A percentile compares a stretch with the other conserved stretches of the same genome.
Conservation (phyloP, 2,113 vertebrate species). For the Leucoraja erinaceus region DNA sequence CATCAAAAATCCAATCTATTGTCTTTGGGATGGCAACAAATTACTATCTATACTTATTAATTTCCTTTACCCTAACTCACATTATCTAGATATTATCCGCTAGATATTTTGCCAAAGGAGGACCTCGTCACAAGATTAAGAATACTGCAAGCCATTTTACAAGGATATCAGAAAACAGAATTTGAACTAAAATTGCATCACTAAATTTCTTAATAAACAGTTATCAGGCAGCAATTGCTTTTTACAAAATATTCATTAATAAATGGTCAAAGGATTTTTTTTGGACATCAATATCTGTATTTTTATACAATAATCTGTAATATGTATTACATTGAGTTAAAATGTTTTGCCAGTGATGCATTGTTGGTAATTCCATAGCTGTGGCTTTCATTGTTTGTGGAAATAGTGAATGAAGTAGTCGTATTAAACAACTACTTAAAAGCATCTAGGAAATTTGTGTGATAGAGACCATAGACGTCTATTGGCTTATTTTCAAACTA, state of each 20-base stretch:
- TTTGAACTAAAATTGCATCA: neutral
- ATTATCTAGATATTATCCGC: conserved; percentile 82
- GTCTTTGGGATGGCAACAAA: conserved; percentile 73
- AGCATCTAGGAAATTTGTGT: neutral
- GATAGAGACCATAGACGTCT: neutral
- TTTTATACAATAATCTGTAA: conserved; percentile 5
- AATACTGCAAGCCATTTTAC: neutral
- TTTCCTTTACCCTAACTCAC: conserved; percentile 78
- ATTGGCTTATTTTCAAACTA: neutral
- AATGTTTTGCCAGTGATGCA: neutral
- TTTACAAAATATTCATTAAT: neutral
- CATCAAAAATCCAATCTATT: conserved; percentile 79
- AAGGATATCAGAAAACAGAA: too few species aligned
- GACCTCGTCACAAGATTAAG: neutral
- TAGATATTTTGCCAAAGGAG: conserved; percentile 47
- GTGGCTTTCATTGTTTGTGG: neutral
- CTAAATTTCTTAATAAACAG: neutral
- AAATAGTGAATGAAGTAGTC: neutral
- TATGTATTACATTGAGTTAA: neutral
- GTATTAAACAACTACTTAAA: neutral
- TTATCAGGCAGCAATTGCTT: neutral
- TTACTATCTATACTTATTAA: conserved; percentile 81
- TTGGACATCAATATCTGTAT: neutral
- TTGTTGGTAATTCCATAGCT: neutral
- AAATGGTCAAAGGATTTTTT: neutral